These are phyloP conservation scores for Globodera ellingtonae DNA, from an alignment of 1,140 invertebrate species.

Conservation along the genomic window DNA sequence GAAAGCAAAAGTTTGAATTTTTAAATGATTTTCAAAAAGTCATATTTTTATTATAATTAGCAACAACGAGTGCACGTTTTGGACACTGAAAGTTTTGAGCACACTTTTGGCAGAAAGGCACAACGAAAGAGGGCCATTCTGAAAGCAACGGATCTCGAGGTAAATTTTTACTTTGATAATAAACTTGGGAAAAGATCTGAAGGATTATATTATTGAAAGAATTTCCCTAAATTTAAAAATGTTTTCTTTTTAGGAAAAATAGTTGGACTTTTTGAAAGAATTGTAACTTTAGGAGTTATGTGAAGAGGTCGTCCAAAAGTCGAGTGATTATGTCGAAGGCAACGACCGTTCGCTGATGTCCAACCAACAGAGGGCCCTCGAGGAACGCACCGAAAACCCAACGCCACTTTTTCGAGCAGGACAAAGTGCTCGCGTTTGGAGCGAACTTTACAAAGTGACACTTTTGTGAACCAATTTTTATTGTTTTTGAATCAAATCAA, in stretches of 20 bases:
- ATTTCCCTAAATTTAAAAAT: too few relatives aligned
- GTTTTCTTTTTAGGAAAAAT: too few relatives aligned
- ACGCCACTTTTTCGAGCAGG: constrained; percentile 73
- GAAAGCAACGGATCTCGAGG: constrained; percentile 70
- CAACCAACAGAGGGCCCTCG: constrained; percentile 61
- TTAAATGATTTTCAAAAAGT: constrained; percentile 3
- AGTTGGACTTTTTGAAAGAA: constrained; percentile 8
- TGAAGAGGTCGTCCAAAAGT: constrained; percentile 71
- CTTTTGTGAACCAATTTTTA: constrained; percentile 20
- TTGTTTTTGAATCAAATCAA: background rate
- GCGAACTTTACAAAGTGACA: constrained; percentile 89
- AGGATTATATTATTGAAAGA: too few relatives aligned
- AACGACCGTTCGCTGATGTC: constrained; percentile 81
- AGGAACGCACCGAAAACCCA: constrained; percentile 59
- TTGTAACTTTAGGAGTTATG: constrained; percentile 71
- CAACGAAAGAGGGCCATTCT: constrained; percentile 86
- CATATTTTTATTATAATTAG: constrained; percentile 51
- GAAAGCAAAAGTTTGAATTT: constrained; percentile 74
- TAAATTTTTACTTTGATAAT: background rate
- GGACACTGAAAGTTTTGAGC: constrained; percentile 90
- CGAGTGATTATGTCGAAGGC: constrained; percentile 76
- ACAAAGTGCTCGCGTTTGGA: constrained; percentile 96
- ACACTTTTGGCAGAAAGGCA: constrained; percentile 91
- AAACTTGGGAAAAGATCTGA: background rate
- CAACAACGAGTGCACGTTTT: constrained; percentile 87